These are phyloP conservation scores for Drosophila diplacantha DNA, from an alignment of 2,888 invertebrate genomes.

Conservation along the genomic window DNA sequence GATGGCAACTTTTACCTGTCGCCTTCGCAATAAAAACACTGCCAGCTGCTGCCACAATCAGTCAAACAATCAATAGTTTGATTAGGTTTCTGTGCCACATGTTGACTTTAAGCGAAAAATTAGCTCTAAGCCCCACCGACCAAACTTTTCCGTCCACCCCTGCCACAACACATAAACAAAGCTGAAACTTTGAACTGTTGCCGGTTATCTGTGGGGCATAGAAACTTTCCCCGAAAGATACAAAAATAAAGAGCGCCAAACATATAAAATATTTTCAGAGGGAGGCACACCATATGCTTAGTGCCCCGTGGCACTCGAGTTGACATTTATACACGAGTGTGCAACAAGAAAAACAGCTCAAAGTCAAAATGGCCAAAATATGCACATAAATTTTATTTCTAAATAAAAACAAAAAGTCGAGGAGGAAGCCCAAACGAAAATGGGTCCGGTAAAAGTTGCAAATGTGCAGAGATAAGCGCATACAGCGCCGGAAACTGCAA, in stretches of 20 bases:
- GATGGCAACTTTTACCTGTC: conserved; percentile 63
- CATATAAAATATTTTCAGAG: conserved; percentile 21
- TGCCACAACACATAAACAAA: conserved; percentile 40
- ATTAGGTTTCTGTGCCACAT: conserved; percentile 66
- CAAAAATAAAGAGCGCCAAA: conserved; percentile 19
- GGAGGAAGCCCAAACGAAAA: conserved; percentile 8
- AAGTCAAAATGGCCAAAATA: conserved; percentile 62
- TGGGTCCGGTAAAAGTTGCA: conserved; percentile 40
- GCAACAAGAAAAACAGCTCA: conserved; percentile 46
- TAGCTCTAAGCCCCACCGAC: conserved; percentile 37
- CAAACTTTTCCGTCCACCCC: conserved; percentile 17
- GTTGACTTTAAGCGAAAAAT: conserved; percentile 57
- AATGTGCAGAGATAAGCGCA: conserved; percentile 63
- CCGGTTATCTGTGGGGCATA: conserved; percentile 55
- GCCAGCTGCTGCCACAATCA: conserved; percentile 61
- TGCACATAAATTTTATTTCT: conserved; percentile 65
- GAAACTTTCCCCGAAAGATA: conserved; percentile 35
- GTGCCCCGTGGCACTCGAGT: conserved; percentile 43
- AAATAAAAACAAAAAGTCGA: conserved; percentile 12
- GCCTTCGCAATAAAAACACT: conserved; percentile 55
- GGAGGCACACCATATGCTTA: conserved; percentile 30
- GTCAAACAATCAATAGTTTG: conserved; percentile 70
- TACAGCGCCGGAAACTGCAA: conserved; percentile 32
- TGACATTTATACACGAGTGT: conserved; percentile 48
- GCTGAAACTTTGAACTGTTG: conserved; percentile 65